Percentiles rank a stretch among this genome's conserved stretches.
These are phyloP conservation scores for Spermophilus dauricus DNA, from an alignment of 2,113 vertebrate species.

Conservation along the genomic window DNA sequence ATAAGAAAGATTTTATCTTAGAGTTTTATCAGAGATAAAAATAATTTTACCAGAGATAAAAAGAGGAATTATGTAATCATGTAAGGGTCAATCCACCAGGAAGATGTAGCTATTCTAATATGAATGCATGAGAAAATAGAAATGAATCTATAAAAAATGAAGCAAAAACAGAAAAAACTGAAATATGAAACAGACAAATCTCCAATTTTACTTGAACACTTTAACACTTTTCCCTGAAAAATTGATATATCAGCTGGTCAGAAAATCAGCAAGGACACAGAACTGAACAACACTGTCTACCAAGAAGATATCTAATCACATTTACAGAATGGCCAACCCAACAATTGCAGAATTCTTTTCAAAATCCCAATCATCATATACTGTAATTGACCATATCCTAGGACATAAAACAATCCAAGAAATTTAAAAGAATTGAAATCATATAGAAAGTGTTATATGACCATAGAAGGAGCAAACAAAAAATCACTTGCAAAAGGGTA, in stretches of 20 bases:
- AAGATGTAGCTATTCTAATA: not conserved
- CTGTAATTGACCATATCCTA: no score
- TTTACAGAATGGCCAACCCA: not conserved
- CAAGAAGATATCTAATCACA: not conserved
- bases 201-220: not conserved
- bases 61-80: not conserved
- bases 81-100: not conserved
- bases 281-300: not conserved
- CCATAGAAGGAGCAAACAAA: not conserved
- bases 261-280: not conserved
- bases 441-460: not conserved
- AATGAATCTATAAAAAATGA: not conserved
- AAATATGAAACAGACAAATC: not conserved
- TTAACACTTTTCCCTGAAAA: not conserved
- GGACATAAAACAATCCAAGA: not conserved
- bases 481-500: not conserved
- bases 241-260: not conserved
- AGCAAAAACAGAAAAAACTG: not conserved
- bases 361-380: not conserved
- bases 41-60: not conserved
- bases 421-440: not conserved
- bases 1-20: not conserved
- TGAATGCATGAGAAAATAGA: not conserved
- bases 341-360: not conserved
- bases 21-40: no score